Base-by-base conservation (phyloP, 2,888 invertebrate genomes). In the Esperia sulphurella region DNA sequence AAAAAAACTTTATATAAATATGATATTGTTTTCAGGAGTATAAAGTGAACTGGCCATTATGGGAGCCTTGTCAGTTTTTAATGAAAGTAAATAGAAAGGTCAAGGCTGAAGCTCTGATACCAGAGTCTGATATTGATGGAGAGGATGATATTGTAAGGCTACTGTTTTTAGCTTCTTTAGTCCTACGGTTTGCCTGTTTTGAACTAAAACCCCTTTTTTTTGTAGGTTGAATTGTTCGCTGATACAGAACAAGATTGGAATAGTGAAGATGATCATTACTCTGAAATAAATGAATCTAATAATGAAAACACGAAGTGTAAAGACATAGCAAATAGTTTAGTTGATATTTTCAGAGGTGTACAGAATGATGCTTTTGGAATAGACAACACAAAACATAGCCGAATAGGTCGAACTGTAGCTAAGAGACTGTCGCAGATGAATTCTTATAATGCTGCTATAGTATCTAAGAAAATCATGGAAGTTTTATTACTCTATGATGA, bases 41-140 rank as follows among this genome's bases (percentile, higher is more conserved):
- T 54, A 81, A 83, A 68, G 79, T 88, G 1, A 82, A 77, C 51
- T 88, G 89, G 88, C 85, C 81, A 51, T 62, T 89, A 50, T 89
- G 89, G 88, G 71, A 79, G 33, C 72, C 83, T 0, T 88, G 88
- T 51, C 83, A 82, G 46, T 89, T 86, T 58, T 57, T 89, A 35
- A 64, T 71, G 37, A 80, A 75, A 58, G 75, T 82, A 0, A 79
- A 79, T 35, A 81, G 65, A 59, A 69, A 55, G 41, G 54, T 56
- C 7, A 63, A 60, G 42, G 43, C 38, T 30, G 47, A 55, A 5
- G 33, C 48, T 46, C 44, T 35, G 14, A 38, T 8, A 12, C 30
- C 33, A 12, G 30, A 28, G 28, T 14, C 21, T 8, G 8, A 30
- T 9, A 14, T 14, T n/a, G 44, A 35, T 31, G 45, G 9, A 28